Conservation (phyloP, 2,888 invertebrate species). For the Dicyrtomina minuta region DNA sequence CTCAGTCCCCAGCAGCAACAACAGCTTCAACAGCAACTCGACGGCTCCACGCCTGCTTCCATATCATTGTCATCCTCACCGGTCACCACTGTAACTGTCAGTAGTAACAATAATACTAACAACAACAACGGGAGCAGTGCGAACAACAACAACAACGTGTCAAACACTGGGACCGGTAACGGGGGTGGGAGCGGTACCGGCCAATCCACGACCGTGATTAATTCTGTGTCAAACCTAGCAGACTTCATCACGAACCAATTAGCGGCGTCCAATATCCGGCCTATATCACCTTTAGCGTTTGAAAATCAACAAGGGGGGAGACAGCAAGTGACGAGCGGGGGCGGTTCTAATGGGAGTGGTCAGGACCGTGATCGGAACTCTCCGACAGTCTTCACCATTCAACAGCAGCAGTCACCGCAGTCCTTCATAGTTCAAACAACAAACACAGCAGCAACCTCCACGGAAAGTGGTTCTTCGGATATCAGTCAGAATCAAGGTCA, state of each 20-base stretch:
- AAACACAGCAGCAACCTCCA: neutral
- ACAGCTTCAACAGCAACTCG: too few relatives aligned
- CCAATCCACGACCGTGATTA: conserved; percentile 4
- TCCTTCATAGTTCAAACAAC: conserved; percentile 1
- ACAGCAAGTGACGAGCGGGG: conserved; percentile 14
- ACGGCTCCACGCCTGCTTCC: too few relatives aligned
- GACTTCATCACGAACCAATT: conserved; percentile 53
- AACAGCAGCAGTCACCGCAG: neutral
- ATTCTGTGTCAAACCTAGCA: conserved; percentile 48
- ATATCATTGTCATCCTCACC: too few relatives aligned
- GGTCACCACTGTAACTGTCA: neutral
- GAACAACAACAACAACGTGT: too few relatives aligned
- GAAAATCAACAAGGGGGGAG: conserved; percentile 28
- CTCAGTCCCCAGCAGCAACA: neutral
- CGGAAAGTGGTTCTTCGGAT: neutral
- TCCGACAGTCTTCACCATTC: conserved; percentile 14
- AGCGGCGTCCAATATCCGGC: conserved; percentile 52
- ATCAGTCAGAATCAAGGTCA: neutral
- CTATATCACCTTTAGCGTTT: conserved; percentile 50
- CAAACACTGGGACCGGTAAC: neutral
- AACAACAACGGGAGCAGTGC: too few relatives aligned
- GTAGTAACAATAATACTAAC: neutral
- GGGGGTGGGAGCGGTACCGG: neutral
- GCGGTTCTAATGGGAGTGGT: conserved; percentile 6
- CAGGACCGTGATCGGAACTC: conserved; percentile 23